Percentiles rank a stretch among this genome's conserved stretches.
Evolutionary conservation across 2,888 invertebrate species (phyloP).

Genomic region (Itoplectis maculator): DNA sequence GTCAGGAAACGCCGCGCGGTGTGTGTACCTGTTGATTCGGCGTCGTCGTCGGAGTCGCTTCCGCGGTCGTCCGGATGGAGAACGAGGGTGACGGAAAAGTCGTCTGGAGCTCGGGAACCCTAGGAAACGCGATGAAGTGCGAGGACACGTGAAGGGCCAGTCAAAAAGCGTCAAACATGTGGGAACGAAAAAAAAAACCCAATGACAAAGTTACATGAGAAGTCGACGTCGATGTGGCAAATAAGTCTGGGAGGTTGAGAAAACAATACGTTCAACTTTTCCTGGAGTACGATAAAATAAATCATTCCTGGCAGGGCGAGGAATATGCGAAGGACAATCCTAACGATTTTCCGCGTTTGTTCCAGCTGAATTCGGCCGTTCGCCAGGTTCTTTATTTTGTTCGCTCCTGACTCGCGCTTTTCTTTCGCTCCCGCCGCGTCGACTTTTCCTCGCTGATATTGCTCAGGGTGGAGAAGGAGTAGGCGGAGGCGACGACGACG

Average conservation of each 20-base stretch:
- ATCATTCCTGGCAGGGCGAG: slow-evolving; percentile 73
- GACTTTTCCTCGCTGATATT: slow-evolving; percentile 61
- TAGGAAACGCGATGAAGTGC: not conserved
- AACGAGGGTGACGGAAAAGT: slow-evolving; percentile 11
- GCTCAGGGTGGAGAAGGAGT: not conserved
- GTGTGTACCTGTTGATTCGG: slow-evolving; percentile 12
- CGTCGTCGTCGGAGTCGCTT: not conserved
- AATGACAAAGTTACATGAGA: not conserved
- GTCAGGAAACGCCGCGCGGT: not conserved
- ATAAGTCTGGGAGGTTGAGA: slow-evolving; percentile 69
- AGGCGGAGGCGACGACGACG: slow-evolving; percentile 65
- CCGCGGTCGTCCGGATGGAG: slow-evolving; percentile 8
- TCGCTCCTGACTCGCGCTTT: slow-evolving; percentile 49
- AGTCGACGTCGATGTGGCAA: slow-evolving; percentile 56
- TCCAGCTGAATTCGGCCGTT: slow-evolving; percentile 7
- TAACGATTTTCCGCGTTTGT: slow-evolving; percentile 16
- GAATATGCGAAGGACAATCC: slow-evolving; percentile 32
- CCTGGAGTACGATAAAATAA: slow-evolving; percentile 77
- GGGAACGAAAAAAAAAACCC: slow-evolving; percentile 12
- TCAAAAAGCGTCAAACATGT: not conserved
- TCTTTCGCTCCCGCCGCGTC: slow-evolving; percentile 30
- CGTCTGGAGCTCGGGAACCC: no score
- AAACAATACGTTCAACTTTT: slow-evolving; percentile 75
- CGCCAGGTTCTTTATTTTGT: slow-evolving; percentile 48
- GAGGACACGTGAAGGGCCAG: not conserved